These are phyloP conservation scores for Platanista minor DNA, from an alignment of 2,113 vertebrate species.

Conservation along the genomic window DNA sequence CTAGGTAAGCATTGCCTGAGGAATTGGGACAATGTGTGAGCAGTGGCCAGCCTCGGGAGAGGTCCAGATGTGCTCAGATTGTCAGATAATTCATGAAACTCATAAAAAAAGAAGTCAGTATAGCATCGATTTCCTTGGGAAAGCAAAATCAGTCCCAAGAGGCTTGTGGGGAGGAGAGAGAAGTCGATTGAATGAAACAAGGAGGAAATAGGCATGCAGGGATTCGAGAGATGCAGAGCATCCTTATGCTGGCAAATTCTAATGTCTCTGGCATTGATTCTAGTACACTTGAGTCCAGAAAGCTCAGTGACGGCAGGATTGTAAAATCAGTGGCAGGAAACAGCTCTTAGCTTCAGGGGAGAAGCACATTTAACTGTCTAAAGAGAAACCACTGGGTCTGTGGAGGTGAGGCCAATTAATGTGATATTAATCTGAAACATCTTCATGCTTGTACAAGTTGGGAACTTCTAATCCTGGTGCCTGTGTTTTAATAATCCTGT, in stretches of 20 bases:
- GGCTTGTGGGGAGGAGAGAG: neutral
- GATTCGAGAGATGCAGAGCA: accelerated
- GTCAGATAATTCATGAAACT: neutral
- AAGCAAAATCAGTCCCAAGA: neutral
- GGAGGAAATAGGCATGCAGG: neutral
- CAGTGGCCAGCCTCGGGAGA: neutral
- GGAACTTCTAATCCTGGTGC: neutral
- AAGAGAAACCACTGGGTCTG: neutral
- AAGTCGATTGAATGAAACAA: neutral
- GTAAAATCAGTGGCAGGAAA: neutral
- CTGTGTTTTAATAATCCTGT: neutral
- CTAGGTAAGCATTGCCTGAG: neutral
- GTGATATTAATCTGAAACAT: neutral
- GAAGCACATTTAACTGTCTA: neutral
- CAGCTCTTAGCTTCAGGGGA: neutral
- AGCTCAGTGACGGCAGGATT: neutral
- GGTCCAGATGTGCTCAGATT: neutral
- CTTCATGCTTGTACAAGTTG: neutral
- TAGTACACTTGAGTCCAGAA: neutral
- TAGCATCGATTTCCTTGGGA: neutral
- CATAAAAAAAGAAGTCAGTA: neutral
- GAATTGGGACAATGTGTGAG: neutral
- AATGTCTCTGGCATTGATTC: neutral
- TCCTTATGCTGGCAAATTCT: neutral
- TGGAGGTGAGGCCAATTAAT: neutral